phyloP scores from a whole-genome alignment of 53 echinoderm and acorn worm species.

The Mesocentrotus franciscanus region DNA sequence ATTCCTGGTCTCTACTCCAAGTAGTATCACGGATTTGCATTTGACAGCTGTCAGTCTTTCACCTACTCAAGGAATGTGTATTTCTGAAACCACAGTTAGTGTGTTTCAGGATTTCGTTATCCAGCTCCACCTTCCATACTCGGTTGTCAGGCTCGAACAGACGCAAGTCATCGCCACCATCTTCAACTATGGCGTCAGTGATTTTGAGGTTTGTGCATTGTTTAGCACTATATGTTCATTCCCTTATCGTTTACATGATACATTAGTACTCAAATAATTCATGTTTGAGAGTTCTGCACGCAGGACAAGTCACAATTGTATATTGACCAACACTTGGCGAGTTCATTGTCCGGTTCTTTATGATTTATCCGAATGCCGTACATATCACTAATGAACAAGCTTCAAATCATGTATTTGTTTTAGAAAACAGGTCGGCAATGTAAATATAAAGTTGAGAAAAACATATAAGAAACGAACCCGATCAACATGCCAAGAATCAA shows the following conservation, averaged over 20 bases:
- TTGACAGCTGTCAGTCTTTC: slow-evolving; percentile 88
- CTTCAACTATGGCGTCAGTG: slow-evolving; percentile 78
- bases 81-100: slow-evolving; percentile 67
- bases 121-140: slow-evolving; percentile 82
- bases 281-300: too few species aligned
- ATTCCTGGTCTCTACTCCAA: slow-evolving; percentile 40
- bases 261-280: too few species aligned
- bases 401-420: too few species aligned
- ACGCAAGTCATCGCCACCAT: slow-evolving; percentile 82
- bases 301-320: too few species aligned
- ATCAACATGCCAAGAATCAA: too few species aligned
- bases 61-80: slow-evolving; percentile 77
- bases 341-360: too few species aligned
- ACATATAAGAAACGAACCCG: too few species aligned
- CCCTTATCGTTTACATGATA: not conserved
- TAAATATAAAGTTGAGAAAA: too few species aligned
- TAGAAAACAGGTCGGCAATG: too few species aligned
- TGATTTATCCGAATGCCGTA: too few species aligned
- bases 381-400: too few species aligned
- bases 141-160: slow-evolving; percentile 87
- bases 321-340: too few species aligned
- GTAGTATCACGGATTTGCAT: slow-evolving; percentile 87
- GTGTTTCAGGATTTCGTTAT: slow-evolving; percentile 80
- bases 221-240: not conserved
- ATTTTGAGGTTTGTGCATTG: slow-evolving; percentile 57